Conservation (phyloP, 2,888 invertebrate species). For the Acrocyrtus sp. region DNA sequence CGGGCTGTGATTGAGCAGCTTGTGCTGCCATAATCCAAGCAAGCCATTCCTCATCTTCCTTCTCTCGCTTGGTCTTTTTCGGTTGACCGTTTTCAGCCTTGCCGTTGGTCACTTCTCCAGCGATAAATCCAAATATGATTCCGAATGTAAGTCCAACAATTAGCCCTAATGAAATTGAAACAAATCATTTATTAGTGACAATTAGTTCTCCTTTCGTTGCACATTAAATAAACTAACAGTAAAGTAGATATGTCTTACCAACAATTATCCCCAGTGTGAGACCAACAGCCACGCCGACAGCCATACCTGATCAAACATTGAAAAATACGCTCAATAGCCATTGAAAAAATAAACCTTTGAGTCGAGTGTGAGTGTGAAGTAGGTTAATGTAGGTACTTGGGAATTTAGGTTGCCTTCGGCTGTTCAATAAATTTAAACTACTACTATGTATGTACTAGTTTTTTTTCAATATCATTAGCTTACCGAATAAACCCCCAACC, state of each 20-base stretch:
- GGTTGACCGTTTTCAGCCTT: constrained; percentile 60
- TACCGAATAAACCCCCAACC: constrained; percentile 57
- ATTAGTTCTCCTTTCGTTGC: not conserved
- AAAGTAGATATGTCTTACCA: constrained; percentile 27
- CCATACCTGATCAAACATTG: constrained; percentile 56
- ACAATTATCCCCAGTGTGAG: constrained; percentile 60
- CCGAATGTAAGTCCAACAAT: constrained; percentile 63
- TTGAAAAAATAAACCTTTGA: no score
- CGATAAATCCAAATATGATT: constrained; percentile 62
- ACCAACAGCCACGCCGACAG: constrained; percentile 63
- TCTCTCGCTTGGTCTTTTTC: constrained; percentile 64
- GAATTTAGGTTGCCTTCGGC: no score
- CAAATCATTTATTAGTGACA: not conserved
- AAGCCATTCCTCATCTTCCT: constrained; percentile 64
- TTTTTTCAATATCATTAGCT: no score
- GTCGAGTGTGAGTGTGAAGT: no score
- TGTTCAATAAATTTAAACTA: no score
- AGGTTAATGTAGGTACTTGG: no score
- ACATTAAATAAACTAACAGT: not conserved
- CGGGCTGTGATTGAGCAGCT: constrained; percentile 51
- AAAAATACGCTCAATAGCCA: constrained; percentile 9
- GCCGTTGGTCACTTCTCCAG: constrained; percentile 63
- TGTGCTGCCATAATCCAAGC: constrained; percentile 63
- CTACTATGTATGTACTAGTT: no score
- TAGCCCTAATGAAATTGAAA: constrained; percentile 59